Conservation (phyloP, 2,113 vertebrate species). For the Lichenostomus cassidix region DNA sequence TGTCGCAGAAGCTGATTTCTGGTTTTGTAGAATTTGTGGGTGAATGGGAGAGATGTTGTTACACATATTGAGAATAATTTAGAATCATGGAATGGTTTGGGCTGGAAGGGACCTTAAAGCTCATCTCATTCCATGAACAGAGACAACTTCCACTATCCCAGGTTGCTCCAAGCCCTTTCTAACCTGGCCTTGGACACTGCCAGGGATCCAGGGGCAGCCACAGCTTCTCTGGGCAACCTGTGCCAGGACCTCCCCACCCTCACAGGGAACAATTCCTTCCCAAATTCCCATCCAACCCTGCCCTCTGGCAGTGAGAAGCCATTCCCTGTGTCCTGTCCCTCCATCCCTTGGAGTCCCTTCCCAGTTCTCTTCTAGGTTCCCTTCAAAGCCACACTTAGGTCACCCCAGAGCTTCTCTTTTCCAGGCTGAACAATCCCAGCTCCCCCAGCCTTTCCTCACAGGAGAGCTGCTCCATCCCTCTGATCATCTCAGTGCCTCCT, state of each 20-base stretch:
- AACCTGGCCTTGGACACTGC: fast-evolving
- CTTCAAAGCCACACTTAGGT: not conserved
- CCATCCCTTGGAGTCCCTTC: not conserved
- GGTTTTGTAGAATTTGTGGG: not conserved
- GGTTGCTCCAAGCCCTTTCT: fast-evolving
- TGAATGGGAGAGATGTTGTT: not conserved
- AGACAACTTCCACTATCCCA: not conserved
- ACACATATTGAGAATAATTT: fast-evolving
- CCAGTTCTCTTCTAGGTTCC: not conserved
- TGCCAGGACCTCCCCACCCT: fast-evolving
- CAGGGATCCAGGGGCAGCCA: not conserved
- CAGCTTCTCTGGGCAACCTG: not conserved
- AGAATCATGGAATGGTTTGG: not conserved
- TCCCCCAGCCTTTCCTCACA: not conserved
- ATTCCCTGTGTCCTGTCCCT: not conserved
- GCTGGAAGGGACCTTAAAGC: not conserved
- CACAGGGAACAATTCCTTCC: fast-evolving
- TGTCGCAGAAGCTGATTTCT: not conserved
- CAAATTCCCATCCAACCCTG: not conserved
- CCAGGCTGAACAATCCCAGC: not conserved
- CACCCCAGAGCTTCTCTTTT: not conserved
- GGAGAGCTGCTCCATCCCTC: not conserved
- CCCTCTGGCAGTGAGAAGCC: not conserved
- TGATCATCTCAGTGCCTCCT: not conserved
- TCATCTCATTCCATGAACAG: not conserved